Evolutionary conservation across 2,797 vertebrate species (phyloP), one percentile per base, ranked within the genome.

Genomic region (Phoxinus dragarum): DNA sequence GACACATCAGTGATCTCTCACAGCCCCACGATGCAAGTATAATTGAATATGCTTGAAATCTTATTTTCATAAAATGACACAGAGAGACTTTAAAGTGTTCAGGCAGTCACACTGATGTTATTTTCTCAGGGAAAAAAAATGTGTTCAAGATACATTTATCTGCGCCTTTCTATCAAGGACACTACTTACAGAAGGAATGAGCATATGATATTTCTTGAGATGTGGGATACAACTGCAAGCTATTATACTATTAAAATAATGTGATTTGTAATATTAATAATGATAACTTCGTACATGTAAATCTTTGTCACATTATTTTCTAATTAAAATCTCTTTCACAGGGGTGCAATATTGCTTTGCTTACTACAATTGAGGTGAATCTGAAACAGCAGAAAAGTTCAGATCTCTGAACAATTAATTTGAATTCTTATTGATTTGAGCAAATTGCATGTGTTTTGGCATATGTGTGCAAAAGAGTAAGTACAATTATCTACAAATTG

Each of bases 1-100:
- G 64, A 77, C 61, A 69, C 61, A 68, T 67, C 23, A 23, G 82
- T 42, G 64, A 84, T 76, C 47, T 77, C 73, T 68, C 47, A 56
- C 3, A 52, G 47, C 73, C 7, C 61, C 17, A 42, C 17, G 1
- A 36, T 42, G 82, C 36, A 42, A 14, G 47, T 10, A 23, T 69
- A 77, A 84, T 77, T 84, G 31, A 84, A 54, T 84, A 76, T n/a
- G 31, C 23, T 40, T 52, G 3, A 31, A 54, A 31, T 40, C 54
- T 16, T 76, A 75, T 84, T 84, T 76, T 36, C 47, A 21, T 38
- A 9, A 23, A 40, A 52, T 1, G 4, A 54, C 54, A 66, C 81
- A n/a, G 59, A 47, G 19, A 3, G 12, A 14, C 1, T 59, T 49
- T 21, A 40, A 59, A 64, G 19, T 36, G 4, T 74, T 82, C 19